Percentiles rank a stretch among this genome's conserved stretches.
Conservation (phyloP, 2,113 vertebrate genomes). For the Callithrix jacchus region DNA sequence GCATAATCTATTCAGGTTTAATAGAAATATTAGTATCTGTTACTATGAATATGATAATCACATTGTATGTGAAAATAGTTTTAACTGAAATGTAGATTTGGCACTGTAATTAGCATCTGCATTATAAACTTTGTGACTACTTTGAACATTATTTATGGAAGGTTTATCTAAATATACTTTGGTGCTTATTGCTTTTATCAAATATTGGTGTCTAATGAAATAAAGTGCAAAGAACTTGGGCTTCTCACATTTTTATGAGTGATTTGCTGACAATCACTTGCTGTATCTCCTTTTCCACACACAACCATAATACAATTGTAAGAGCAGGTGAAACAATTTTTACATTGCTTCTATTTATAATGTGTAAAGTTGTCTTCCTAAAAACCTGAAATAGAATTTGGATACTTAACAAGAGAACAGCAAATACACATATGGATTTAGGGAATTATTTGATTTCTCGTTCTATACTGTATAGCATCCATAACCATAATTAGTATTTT, state of each 20-base stretch:
- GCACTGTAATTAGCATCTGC: slow-evolving; percentile 82
- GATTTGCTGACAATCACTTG: slow-evolving; percentile 53
- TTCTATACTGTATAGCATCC: not conserved
- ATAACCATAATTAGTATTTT: slow-evolving; percentile 33
- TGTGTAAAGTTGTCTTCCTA: not conserved
- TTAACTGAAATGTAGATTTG: slow-evolving; percentile 84
- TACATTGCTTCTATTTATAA: slow-evolving; percentile 3
- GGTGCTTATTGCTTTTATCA: slow-evolving; percentile 77
- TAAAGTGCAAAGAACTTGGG: slow-evolving; percentile 77
- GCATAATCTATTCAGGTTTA: slow-evolving; percentile 79
- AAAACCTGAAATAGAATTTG: slow-evolving; percentile 14
- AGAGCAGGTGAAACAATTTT: not conserved
- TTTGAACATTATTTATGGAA: slow-evolving; percentile 83
- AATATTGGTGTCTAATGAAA: slow-evolving; percentile 79
- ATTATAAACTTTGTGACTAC: slow-evolving; percentile 80
- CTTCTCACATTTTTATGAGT: slow-evolving; percentile 67
- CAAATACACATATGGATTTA: not conserved
- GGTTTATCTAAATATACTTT: slow-evolving; percentile 82
- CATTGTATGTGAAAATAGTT: slow-evolving; percentile 82
- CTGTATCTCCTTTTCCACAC: slow-evolving; percentile 21
- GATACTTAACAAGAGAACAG: not conserved
- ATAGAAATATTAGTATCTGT: slow-evolving; percentile 76
- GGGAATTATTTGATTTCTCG: not conserved
- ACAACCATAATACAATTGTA: not conserved
- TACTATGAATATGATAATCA: slow-evolving; percentile 79